A percentile compares a stretch with the other conserved stretches of the same genome.
These are phyloP conservation scores for Carpatolechia fugitivella DNA, from an alignment of 2,888 invertebrate species.

Conservation along the genomic window DNA sequence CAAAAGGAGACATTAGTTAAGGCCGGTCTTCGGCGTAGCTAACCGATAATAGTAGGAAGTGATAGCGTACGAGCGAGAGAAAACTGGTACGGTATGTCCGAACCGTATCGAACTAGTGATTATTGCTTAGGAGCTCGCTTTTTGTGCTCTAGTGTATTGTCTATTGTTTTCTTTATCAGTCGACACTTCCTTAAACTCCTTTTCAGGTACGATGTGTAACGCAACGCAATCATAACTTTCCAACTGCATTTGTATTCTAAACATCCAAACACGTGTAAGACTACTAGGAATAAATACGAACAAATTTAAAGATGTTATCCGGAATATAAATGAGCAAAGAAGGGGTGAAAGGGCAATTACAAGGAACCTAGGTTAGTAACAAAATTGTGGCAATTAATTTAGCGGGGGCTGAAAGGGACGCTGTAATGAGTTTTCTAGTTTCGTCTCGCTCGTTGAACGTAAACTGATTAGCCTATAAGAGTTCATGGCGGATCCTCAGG, in stretches of 20 bases:
- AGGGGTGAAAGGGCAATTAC: constrained; percentile 52
- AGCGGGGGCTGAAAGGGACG: constrained; percentile 22
- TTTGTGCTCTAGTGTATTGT: constrained; percentile 20
- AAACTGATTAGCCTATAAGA: constrained; percentile 27
- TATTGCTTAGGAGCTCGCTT: constrained; percentile 35
- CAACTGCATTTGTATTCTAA: constrained; percentile 6
- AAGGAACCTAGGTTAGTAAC: constrained; percentile 28
- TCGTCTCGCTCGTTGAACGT: constrained; percentile 25
- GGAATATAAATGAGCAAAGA: constrained; percentile 51
- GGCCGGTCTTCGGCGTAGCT: constrained; percentile 54
- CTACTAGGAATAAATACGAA: constrained; percentile 33
- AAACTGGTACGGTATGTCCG: constrained; percentile 55
- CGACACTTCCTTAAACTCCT: constrained; percentile 27
- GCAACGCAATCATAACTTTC: constrained; percentile 4
- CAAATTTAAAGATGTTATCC: constrained; percentile 44
- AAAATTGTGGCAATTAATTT: constrained; percentile 27
- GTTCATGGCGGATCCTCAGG: constrained; percentile 29
- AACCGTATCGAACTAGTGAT: constrained; percentile 46
- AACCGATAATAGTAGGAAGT: constrained; percentile 69
- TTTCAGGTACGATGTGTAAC: not conserved
- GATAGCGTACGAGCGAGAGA: constrained; percentile 51
- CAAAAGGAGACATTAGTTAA: constrained; percentile 77
- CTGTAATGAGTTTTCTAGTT: constrained; percentile 22
- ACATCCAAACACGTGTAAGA: constrained; percentile 11
- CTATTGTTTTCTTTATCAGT: constrained; percentile 43